Base-by-base conservation (phyloP, 1,140 invertebrate species). In the Orchesella cincta region DNA sequence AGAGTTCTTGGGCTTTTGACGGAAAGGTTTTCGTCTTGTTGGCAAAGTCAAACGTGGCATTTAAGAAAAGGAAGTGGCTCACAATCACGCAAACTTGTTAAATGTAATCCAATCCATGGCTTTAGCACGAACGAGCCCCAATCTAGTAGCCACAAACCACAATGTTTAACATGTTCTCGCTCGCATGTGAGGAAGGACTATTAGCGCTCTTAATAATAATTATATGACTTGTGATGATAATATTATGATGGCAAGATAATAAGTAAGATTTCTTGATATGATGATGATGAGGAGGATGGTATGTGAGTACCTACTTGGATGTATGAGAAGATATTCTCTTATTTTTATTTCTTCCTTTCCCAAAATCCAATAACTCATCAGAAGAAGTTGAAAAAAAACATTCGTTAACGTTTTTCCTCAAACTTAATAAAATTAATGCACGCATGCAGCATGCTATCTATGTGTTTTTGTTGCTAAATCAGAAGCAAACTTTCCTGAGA, bases 61-160 rank as follows among this genome's bases (percentile, higher is more conserved):
- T 67, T 67, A 67, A 67, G 31, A 1, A 67, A 33, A 67, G 62
- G 62, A 67, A 67, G 62, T 67, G 26, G 62, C 33, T 67, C 31
- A 33, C 62, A 29, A 67, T 67, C 62, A 67, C 62, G 62, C 62
- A 67, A n/a, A 67, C 28, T 67, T 67, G 28, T 31, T 31, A 67
- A 67, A 67, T 31, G n/a, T 14, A 31, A 5, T 33, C 1, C 62
- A 29, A 33, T 67, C 8, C 62, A 67, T 12, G 33, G 29, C 8
- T 67, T 31, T 31, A 23, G 2, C 8, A 67, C 29, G 26, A 2
- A 31, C 5, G 12, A 33, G 3, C 26, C 26, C 54, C 54, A 57
- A 57, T 57, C 54, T 26, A 26, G n/a, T n/a, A n/a, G n/a, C n/a
- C n/a, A n/a, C n/a, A n/a, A n/a, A n/a, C n/a, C 26, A 57, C 12